phyloP scores from a whole-genome alignment of 2,797 vertebrate genomes.

The Tympanoctomys barrerae region DNA sequence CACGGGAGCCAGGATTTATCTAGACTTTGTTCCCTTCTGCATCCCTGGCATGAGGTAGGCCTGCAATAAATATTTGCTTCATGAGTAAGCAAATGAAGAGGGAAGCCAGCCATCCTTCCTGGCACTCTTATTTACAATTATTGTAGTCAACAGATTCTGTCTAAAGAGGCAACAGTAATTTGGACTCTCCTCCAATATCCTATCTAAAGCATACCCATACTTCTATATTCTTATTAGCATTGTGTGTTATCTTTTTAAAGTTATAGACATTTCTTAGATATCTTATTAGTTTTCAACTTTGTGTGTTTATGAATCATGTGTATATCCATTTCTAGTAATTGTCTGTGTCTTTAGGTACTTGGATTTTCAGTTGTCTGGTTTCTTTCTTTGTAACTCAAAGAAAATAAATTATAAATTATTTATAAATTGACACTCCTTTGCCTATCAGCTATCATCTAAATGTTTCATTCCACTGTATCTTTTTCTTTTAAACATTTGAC shows the following conservation, averaged over 20 bases:
- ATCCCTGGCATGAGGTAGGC: not conserved
- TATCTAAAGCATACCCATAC: not conserved
- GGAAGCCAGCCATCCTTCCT: not conserved
- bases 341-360: not conserved
- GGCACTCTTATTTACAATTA: slow-evolving; percentile 20
- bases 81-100: slow-evolving; percentile 36
- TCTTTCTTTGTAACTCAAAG: not conserved
- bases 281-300: not conserved
- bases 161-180: slow-evolving; percentile 28
- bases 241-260: not conserved
- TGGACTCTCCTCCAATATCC: not conserved
- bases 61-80: slow-evolving; percentile 2
- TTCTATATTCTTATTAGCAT: not conserved
- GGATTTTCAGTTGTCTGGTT: not conserved
- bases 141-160: not conserved
- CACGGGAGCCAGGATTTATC: not conserved
- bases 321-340: slow-evolving; percentile 43
- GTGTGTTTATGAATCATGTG: slow-evolving; percentile 5
- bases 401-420: no score
- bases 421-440: slow-evolving; percentile 39
- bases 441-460: not conserved
- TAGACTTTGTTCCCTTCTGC: not conserved
- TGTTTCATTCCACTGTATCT: slow-evolving; percentile 29
- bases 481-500: slow-evolving; percentile 59
- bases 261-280: not conserved